Base-by-base conservation (phyloP, 1,140 invertebrate genomes). In the Drosophila subpulchrella region DNA sequence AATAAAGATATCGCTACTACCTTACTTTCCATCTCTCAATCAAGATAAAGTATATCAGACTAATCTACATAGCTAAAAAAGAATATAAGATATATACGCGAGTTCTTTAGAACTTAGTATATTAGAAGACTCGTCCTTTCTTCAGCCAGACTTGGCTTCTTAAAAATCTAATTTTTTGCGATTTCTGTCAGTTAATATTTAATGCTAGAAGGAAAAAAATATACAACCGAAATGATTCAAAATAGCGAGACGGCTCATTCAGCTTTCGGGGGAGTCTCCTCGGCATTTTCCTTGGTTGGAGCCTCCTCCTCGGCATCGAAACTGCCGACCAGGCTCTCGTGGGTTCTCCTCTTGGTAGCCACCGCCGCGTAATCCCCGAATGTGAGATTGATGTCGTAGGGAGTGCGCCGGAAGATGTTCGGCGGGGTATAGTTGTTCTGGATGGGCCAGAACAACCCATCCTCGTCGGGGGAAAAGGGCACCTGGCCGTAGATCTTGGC, bases 381-480 rank as follows among this genome's bases (percentile, higher is more conserved):
- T 5, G 83, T 90, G 6, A 91, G 41, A 44, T 91, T 91, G 0
- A 91, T 90, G 54, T 91, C 90, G 20, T 61, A 91, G 0, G 74
- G 73, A 2, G 83, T 75, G 30, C 88, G 83, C 6, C 59, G 51
- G 58, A 91, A 91, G 17, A 91, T 83, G 5, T 86, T 50, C 3
- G 81, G 47, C 6, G 90, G 90, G 0, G 75, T 67, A 44, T 85
- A 91, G 17, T 86, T 90, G 15, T 81, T 81, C 53, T 70, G 72
- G 17, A 90, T 78, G 30, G 90, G 90, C 90, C 90, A 91, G 60
- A 63, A 82, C 12, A 71, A 27, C 0, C 81, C 53, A 0, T 91
- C 81, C 13, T 90, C 83, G 41, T 91, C 90, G 11, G 61, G 67
- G 0, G 30, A 10, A 2, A 57, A 66, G 0, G 90, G 90, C 39